phyloP scores from a whole-genome alignment of 2,113 vertebrate species.

The Polypterus senegalus region DNA sequence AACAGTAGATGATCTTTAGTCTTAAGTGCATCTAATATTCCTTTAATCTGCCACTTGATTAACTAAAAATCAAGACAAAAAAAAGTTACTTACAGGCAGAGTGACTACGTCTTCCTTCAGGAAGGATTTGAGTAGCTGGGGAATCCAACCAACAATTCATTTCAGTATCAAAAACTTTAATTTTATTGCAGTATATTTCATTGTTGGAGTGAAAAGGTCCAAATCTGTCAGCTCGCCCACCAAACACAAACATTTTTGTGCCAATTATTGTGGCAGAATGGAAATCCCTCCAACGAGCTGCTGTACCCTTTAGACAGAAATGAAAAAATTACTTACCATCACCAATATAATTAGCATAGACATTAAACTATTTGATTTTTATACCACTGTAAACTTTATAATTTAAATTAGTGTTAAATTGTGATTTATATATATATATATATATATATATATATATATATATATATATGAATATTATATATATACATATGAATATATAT shows the following conservation, averaged over 20 bases:
- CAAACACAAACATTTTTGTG: conserved; percentile 90
- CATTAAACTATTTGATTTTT: background rate
- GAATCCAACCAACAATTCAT: conserved; percentile 83
- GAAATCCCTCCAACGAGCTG: conserved; percentile 93
- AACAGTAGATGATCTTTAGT: background rate
- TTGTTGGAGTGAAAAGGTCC: conserved; percentile 96
- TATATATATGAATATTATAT: too few relatives aligned
- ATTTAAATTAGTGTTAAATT: too few relatives aligned
- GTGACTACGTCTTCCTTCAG: conserved; percentile 86
- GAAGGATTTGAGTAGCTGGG: conserved; percentile 60
- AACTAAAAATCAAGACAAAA: too few relatives aligned
- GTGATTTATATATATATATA: too few relatives aligned
- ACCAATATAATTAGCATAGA: background rate
- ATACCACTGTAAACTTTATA: too few relatives aligned
- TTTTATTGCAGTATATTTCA: conserved; percentile 97
- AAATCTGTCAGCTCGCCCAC: conserved; percentile 86
- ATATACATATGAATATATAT: too few relatives aligned
- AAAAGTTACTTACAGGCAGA: conserved; percentile 75
- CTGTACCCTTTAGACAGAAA: conserved; percentile 56
- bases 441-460: too few relatives aligned
- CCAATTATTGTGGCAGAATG: conserved; percentile 93
- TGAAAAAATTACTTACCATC: background rate
- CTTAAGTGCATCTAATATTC: background rate
- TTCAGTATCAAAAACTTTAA: conserved; percentile 86
- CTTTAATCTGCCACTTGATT: background rate